Percentiles rank a stretch among this genome's conserved stretches.
These are phyloP conservation scores for Dasysyrphus albostriatus DNA, from an alignment of 2,888 invertebrate species.

Conservation along the genomic window DNA sequence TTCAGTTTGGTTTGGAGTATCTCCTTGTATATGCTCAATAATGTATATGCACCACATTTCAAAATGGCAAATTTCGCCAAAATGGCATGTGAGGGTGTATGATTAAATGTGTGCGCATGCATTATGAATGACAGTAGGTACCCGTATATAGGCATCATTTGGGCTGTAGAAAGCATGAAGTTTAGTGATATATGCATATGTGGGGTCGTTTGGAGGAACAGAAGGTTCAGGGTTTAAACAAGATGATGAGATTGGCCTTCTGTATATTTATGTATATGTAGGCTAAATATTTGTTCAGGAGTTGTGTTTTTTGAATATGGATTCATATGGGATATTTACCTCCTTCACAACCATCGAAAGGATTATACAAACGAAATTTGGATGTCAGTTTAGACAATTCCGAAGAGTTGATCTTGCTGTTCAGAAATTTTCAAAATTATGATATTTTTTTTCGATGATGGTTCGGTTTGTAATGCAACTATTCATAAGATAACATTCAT, in stretches of 20 bases:
- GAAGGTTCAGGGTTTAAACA: slow-evolving; percentile 53
- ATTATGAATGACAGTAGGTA: slow-evolving; percentile 50
- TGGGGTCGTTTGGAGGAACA: slow-evolving; percentile 12
- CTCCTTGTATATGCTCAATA: slow-evolving; percentile 63
- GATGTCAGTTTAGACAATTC: not conserved
- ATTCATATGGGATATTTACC: slow-evolving; percentile 25
- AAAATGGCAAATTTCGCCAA: slow-evolving; percentile 71
- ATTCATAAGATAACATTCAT: too few species aligned
- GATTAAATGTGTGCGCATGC: slow-evolving; percentile 73
- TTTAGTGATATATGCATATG: not conserved
- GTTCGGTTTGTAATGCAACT: too few species aligned
- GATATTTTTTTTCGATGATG: too few species aligned
- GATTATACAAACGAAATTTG: slow-evolving; percentile 39
- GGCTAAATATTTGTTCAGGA: slow-evolving; percentile 54
- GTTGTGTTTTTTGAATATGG: slow-evolving; percentile 34
- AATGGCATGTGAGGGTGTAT: slow-evolving; percentile 56
- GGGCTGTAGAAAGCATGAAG: not conserved
- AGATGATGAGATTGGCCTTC: slow-evolving; percentile 59
- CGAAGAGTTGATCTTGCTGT: not conserved
- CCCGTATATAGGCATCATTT: not conserved
- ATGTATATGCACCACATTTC: slow-evolving; percentile 74
- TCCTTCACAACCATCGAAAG: slow-evolving; percentile 1
- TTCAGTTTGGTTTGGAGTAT: not conserved
- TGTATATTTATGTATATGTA: not conserved
- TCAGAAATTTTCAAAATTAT: not conserved